Evolutionary conservation across 1,140 invertebrate species (phyloP).

Genomic region (Fopius arisanus): DNA sequence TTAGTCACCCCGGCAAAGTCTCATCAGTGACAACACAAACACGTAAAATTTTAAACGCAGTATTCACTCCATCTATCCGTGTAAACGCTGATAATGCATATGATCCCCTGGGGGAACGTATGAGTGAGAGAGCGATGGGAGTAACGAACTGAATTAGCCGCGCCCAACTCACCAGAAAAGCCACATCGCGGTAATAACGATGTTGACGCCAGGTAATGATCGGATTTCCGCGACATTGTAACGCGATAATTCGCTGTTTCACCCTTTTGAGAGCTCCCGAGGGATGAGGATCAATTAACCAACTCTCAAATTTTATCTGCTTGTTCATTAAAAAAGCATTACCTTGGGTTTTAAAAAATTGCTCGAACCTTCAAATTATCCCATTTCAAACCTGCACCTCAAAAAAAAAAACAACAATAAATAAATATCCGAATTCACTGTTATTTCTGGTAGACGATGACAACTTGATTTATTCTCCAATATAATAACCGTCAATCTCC

Average conservation of each 20-base stretch:
- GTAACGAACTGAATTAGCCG: slow-evolving; percentile 10
- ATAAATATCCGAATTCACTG: too few species aligned
- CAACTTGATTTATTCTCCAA: not conserved
- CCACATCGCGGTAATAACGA: not conserved
- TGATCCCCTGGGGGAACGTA: not conserved
- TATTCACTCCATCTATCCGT: not conserved
- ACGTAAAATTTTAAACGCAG: not conserved
- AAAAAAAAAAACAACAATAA: too few species aligned
- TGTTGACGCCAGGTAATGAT: not conserved
- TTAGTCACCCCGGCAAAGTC: not conserved
- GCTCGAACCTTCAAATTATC: not conserved
- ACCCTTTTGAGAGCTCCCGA: not conserved
- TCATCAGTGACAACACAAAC: slow-evolving; percentile 15
- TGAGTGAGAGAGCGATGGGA: not conserved
- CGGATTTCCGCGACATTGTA: not conserved
- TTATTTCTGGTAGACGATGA: not conserved
- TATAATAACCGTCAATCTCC: not conserved
- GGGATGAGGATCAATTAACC: not conserved
- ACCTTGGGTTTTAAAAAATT: not conserved
- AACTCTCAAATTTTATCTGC: not conserved
- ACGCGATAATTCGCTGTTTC: not conserved
- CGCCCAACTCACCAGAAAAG: not conserved
- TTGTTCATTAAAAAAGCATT: slow-evolving; percentile 4
- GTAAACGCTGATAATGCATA: not conserved
- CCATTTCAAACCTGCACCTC: not conserved